Conservation (phyloP, 2,113 vertebrate genomes). For the Actinemys pallida region DNA sequence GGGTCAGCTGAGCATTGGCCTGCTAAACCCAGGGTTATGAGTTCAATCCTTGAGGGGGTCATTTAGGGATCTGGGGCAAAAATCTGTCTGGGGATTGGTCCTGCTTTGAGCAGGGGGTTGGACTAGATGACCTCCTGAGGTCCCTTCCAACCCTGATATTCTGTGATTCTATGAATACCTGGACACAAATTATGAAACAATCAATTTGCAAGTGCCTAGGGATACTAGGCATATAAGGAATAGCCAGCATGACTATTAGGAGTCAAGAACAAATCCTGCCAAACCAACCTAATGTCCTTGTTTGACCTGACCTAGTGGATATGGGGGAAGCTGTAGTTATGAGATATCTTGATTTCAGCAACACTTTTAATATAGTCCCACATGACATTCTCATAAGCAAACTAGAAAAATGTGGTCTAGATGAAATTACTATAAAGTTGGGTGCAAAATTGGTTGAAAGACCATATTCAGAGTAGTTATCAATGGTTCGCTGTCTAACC, state of each 20-base stretch:
- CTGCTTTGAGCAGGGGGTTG: no score
- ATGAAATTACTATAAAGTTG: neutral
- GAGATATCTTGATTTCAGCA: neutral
- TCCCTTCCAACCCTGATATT: no score
- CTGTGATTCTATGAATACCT: neutral
- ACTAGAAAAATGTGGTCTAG: neutral
- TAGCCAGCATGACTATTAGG: neutral
- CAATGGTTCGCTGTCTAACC: neutral
- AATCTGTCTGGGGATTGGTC: no score
- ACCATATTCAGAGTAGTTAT: neutral
- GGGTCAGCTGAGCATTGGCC: neutral
- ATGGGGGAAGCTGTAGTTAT: neutral
- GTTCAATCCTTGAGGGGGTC: no score
- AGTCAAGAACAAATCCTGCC: neutral
- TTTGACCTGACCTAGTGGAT: neutral
- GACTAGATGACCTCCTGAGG: no score
- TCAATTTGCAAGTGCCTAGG: neutral
- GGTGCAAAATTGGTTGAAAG: neutral
- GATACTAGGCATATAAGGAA: neutral
- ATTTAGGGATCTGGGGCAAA: no score
- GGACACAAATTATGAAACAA: neutral
- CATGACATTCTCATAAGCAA: neutral
- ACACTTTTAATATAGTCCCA: neutral
- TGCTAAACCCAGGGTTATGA: no score
- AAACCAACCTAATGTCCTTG: neutral